These are phyloP conservation scores for Thereva nobilitata DNA, from an alignment of 2,888 invertebrate species.

Conservation along the genomic window DNA sequence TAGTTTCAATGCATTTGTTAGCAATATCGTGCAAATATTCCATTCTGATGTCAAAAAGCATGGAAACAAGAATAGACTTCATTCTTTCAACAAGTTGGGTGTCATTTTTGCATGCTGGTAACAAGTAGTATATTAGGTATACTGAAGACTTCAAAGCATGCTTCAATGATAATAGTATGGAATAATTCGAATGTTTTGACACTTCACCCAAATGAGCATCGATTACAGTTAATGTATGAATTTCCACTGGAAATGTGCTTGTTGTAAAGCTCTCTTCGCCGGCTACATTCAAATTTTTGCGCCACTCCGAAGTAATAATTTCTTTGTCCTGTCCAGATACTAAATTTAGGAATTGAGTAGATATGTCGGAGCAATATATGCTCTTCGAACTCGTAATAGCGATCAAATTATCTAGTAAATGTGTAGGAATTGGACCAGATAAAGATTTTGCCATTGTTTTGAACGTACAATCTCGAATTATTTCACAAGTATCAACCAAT, in stretches of 20 bases:
- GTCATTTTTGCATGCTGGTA: conserved; percentile 48
- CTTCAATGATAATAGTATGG: conserved; percentile 54
- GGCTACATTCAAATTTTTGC: conserved; percentile 52
- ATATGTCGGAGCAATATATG: conserved; percentile 52
- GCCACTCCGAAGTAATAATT: conserved; percentile 55
- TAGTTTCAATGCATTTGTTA: conserved; percentile 65
- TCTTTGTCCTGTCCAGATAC: conserved; percentile 56
- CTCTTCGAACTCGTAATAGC: conserved; percentile 55
- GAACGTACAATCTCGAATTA: conserved; percentile 51
- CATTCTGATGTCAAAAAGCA: conserved; percentile 76
- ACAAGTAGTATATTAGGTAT: conserved; percentile 51
- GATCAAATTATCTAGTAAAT: conserved; percentile 53
- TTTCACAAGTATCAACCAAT: conserved; percentile 51
- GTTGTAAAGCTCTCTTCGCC: conserved; percentile 51
- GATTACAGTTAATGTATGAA: conserved; percentile 56
- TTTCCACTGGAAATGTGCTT: conserved; percentile 55
- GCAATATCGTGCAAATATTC: conserved; percentile 71
- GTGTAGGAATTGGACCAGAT: conserved; percentile 51
- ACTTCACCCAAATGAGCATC: conserved; percentile 56
- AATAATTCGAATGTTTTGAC: conserved; percentile 51
- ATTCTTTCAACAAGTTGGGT: conserved; percentile 49
- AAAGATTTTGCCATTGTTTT: conserved; percentile 54
- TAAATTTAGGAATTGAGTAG: conserved; percentile 53
- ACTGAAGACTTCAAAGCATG: conserved; percentile 55
- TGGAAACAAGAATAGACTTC: conserved; percentile 60